These are phyloP conservation scores for Boloria selene DNA, from an alignment of 2,888 invertebrate species.

Conservation along the genomic window DNA sequence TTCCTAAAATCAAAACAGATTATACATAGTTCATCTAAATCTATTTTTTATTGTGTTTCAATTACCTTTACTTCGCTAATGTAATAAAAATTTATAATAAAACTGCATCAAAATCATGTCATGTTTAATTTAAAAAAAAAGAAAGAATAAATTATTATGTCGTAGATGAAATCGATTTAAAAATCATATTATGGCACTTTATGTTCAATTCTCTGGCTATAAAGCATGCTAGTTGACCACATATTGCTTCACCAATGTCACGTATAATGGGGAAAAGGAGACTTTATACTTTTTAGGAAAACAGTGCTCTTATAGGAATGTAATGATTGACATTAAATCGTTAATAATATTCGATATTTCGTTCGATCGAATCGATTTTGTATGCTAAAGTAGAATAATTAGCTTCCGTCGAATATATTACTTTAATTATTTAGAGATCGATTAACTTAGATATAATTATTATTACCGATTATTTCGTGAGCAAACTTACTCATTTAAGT, in stretches of 20 bases:
- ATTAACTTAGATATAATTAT: constrained; percentile 17
- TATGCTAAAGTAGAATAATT: background rate
- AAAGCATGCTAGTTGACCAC: too few species aligned
- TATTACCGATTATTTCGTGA: constrained; percentile 12
- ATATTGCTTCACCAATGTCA: too few species aligned
- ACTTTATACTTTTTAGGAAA: background rate
- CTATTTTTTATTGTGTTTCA: too few species aligned
- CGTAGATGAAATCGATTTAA: background rate
- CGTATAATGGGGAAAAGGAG: too few species aligned
- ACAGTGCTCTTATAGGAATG: constrained; percentile 4
- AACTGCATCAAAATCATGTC: background rate
- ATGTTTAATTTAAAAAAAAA: background rate
- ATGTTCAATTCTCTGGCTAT: background rate
- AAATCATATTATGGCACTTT: constrained; percentile 18
- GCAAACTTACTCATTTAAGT: constrained; percentile 1
- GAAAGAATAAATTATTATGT: background rate
- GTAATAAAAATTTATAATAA: too few species aligned
- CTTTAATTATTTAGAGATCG: constrained; percentile 18
- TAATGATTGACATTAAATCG: constrained; percentile 3
- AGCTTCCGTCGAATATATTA: constrained; percentile 9
- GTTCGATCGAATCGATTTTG: constrained; percentile 21
- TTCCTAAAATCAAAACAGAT: too few species aligned
- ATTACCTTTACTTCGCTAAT: too few species aligned
- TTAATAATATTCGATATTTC: constrained; percentile 7
- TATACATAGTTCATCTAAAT: too few species aligned